These are phyloP conservation scores for Chrysina gloriosa DNA, from an alignment of 2,888 invertebrate species.

Conservation along the genomic window DNA sequence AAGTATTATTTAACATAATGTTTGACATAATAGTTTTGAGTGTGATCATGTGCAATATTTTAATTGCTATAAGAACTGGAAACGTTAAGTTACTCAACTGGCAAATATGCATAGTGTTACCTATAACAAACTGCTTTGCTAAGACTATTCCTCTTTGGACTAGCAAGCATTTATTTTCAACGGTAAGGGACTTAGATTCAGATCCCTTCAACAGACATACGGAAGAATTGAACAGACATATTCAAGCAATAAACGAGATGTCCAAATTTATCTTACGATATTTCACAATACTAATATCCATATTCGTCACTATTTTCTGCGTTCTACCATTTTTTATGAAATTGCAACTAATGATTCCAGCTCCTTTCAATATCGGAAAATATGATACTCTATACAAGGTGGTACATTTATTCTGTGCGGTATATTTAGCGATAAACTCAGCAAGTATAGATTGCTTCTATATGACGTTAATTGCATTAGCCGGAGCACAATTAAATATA, in stretches of 20 bases:
- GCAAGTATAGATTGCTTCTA: background rate
- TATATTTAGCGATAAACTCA: background rate
- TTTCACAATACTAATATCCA: background rate
- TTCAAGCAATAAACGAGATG: background rate
- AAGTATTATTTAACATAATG: background rate
- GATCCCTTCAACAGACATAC: slow-evolving; percentile 1
- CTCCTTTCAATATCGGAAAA: background rate
- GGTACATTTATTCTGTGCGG: background rate
- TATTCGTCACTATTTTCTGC: background rate
- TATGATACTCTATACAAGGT: slow-evolving; percentile 12
- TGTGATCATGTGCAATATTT: background rate
- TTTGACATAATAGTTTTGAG: background rate
- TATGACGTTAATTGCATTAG: slow-evolving; percentile 9
- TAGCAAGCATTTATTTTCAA: slow-evolving; percentile 2
- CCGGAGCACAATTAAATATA: slow-evolving; percentile 5
- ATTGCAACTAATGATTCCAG: background rate
- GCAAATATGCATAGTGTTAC: slow-evolving; percentile 7
- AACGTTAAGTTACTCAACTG: slow-evolving; percentile 17
- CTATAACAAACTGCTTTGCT: slow-evolving; percentile 10
- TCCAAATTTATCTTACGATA: slow-evolving; percentile 8
- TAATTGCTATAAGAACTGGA: background rate
- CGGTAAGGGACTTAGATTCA: background rate
- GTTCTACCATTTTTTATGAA: slow-evolving; percentile 6
- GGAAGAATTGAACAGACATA: background rate
- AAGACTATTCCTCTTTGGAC: background rate